These are phyloP conservation scores for Cotesia typhae DNA, from an alignment of 1,140 invertebrate species.

Conservation along the genomic window DNA sequence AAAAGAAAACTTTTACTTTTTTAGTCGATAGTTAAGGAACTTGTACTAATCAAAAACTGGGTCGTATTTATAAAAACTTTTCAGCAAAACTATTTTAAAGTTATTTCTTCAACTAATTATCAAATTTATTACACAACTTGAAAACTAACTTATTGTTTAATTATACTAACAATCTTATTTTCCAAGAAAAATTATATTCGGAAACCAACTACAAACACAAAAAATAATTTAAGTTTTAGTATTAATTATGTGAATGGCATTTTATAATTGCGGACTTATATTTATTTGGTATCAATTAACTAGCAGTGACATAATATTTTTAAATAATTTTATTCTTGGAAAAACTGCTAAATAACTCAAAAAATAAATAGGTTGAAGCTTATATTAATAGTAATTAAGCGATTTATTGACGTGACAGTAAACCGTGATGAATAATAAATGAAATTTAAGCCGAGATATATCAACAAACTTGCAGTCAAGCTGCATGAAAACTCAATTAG, in stretches of 20 bases:
- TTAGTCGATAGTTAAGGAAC: background rate
- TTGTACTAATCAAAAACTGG: background rate
- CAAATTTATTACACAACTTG: background rate
- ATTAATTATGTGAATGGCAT: background rate
- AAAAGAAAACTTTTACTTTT: too few species aligned
- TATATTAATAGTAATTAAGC: constrained; percentile 9
- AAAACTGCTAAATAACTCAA: too few species aligned
- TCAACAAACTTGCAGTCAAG: constrained; percentile 34
- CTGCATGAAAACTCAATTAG: background rate
- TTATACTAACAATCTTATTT: too few species aligned
- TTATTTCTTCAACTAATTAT: background rate
- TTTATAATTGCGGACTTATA: too few species aligned
- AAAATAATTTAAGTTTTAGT: constrained; percentile 31
- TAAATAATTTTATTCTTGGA: too few species aligned
- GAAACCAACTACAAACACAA: background rate
- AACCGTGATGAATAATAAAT: constrained; percentile 33
- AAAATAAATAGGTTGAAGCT: too few species aligned
- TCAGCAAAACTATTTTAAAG: background rate
- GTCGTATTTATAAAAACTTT: constrained; percentile 4
- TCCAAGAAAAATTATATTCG: too few species aligned
- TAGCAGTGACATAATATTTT: too few species aligned
- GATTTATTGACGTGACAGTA: constrained; percentile 31
- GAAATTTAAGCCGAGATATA: constrained; percentile 34
- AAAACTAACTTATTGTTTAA: background rate
- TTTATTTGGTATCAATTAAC: too few species aligned